phyloP scores from a whole-genome alignment of 2,797 vertebrate genomes.

The Dermochelys coriacea region DNA sequence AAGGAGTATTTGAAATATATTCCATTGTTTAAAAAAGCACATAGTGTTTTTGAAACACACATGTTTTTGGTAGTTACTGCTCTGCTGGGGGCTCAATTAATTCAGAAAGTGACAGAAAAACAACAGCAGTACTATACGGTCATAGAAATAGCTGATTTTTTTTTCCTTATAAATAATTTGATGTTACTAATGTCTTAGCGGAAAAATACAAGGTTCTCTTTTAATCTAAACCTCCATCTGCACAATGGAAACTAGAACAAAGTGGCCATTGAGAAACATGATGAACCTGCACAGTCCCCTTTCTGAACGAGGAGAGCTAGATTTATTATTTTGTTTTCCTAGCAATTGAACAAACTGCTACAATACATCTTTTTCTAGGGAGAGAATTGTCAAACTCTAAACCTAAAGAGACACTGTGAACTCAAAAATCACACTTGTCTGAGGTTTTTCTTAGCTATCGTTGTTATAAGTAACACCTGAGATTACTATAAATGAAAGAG shows the following conservation, averaged over 20 bases:
- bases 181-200: conserved; percentile 9
- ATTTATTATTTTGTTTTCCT: neutral
- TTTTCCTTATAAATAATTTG: conserved; percentile 25
- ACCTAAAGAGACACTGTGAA: neutral
- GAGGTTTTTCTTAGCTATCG: neutral
- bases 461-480: neutral
- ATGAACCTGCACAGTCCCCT: neutral
- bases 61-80: neutral
- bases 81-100: conserved; percentile 29
- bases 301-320: neutral
- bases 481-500: neutral
- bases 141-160: conserved; percentile 19
- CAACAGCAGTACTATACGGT: neutral
- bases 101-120: conserved; percentile 30
- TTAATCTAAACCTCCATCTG: neutral
- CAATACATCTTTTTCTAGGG: neutral
- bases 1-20: neutral
- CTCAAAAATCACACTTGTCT: neutral
- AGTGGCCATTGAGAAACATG: neutral
- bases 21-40: neutral
- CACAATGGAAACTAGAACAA: neutral
- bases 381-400: neutral
- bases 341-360: fast-evolving
- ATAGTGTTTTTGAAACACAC: conserved; percentile 3
- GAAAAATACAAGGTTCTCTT: neutral